Base-by-base conservation (phyloP, 2,888 invertebrate genomes). In the Eristalis tenax region DNA sequence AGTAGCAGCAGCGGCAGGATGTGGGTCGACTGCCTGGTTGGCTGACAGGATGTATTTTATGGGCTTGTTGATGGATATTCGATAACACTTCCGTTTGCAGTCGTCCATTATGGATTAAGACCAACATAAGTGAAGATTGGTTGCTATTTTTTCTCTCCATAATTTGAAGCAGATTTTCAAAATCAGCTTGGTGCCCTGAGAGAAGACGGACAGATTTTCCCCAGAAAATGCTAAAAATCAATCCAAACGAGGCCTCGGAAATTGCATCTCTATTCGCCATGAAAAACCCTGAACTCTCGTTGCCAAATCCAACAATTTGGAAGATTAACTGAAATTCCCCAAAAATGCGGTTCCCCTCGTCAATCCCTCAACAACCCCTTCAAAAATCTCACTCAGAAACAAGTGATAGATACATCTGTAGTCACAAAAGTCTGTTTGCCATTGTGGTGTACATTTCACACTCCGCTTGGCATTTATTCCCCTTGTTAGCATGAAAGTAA, bases 371-470 rank as follows among this genome's bases (percentile, higher is more conserved):
- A 8, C n/a, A 18, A 8, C 18, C 18, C 50, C 18, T 4, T 50
- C 50, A 38, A 13, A 38, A 38, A 38, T 38, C 38, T 38, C 38
- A 2, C 38, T 38, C 38, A 35, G 38, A 38, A 38, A 18, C 15
- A 50, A 50, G 50, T 50, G 50, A 50, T 50, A 50, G 50, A 50
- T 50, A 50, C 50, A 50, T 50, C 50, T 50, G 50, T 50, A 50
- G 18, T 50, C 50, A 10, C 50, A 50, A 18, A 50, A 50, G 18
- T 50, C 50, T 50, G 50, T 50, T 50, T 50, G 50, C 50, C 50
- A 18, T 50, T 50, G 50, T 50, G 50, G 50, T 50, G 50, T 50
- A 50, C 50, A 50, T 50, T 50, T 50, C 50, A 50, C 50, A 50
- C 50, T 50, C 50, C 18, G 50, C 50, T 18, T 50, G 50, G 50